Conservation (phyloP, 2,113 vertebrate species). For the Channa maculata region DNA sequence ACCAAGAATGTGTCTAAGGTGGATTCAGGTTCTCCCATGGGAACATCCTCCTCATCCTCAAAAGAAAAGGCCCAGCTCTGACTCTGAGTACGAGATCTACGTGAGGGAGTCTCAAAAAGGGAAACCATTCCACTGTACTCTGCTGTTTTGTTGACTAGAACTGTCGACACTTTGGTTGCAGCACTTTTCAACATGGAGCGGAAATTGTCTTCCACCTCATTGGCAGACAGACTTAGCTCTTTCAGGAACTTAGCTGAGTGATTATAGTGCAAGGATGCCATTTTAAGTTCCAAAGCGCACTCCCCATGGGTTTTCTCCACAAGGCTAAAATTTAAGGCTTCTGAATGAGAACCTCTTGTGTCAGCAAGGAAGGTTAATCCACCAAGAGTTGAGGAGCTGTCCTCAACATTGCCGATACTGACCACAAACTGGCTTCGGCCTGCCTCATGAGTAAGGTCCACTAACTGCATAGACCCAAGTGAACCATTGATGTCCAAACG, state of each 20-base stretch:
- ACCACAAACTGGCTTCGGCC: constrained; percentile 92
- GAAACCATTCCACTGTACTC: constrained; percentile 98
- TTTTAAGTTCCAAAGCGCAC: constrained; percentile 90
- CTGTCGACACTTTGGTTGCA: constrained; percentile 94
- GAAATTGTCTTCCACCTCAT: constrained; percentile 96
- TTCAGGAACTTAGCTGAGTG: constrained; percentile 96
- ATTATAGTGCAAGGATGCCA: constrained; percentile 98
- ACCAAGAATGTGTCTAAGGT: constrained; percentile 85
- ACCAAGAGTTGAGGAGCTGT: constrained; percentile 60
- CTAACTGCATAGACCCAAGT: constrained; percentile 92
- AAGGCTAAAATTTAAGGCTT: constrained; percentile 92
- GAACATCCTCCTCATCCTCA: constrained; percentile 84
- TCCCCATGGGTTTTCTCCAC: constrained; percentile 90
- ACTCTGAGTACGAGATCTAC: constrained; percentile 82
- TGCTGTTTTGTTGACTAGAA: constrained; percentile 93
- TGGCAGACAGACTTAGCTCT: constrained; percentile 93
- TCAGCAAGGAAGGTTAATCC: constrained; percentile 77
- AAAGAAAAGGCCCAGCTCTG: constrained; percentile 77
- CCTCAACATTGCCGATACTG: constrained; percentile 90
- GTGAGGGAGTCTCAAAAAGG: constrained; percentile 88
- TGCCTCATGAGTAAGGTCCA: constrained; percentile 92
- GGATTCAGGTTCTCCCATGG: constrained; percentile 69
- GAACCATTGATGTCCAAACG: constrained; percentile 91
- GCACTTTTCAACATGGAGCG: constrained; percentile 93
- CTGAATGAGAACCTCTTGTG: constrained; percentile 77